Evolutionary conservation across 2,113 vertebrate species (phyloP).

Genomic region (Rattus rattus): DNA sequence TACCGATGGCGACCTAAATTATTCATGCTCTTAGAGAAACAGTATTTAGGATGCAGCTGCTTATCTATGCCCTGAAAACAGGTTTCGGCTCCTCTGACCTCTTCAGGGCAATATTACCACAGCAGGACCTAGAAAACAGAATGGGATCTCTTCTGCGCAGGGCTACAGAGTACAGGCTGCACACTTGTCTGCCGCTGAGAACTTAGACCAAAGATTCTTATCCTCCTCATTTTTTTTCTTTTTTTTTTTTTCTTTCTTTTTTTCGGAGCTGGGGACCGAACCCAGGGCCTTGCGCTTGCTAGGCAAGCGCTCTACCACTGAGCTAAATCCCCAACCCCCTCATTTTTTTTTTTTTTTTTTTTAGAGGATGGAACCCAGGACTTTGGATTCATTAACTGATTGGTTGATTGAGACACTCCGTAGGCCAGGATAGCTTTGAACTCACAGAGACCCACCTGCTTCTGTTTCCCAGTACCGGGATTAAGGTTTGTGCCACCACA

Average conservation of each 20-base stretch:
- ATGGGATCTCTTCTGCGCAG: too few species aligned
- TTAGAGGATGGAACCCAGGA: not conserved
- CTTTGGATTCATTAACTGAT: not conserved
- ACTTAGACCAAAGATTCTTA: not conserved
- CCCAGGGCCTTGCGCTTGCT: too few species aligned
- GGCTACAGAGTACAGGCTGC: too few species aligned
- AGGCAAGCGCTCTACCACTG: too few species aligned
- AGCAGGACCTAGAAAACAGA: not conserved
- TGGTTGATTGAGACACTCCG: not conserved
- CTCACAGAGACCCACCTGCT: not conserved
- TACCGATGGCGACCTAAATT: constrained; percentile 56
- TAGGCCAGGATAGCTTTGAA: not conserved
- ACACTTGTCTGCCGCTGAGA: not conserved
- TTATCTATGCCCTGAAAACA: not conserved
- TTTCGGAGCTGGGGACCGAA: too few species aligned
- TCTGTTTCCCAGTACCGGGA: not conserved
- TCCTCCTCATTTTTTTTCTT: not conserved
- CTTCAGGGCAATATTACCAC: not conserved
- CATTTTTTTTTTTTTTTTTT: not conserved
- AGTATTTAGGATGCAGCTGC: constrained; percentile 56
- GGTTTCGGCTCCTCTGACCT: not conserved
- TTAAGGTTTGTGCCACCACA: not conserved
- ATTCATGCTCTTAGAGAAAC: constrained; percentile 54
- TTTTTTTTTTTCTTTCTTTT: too few species aligned
- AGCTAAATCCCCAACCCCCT: too few species aligned